phyloP scores from a whole-genome alignment of 2,113 vertebrate species.

The Mustela nigripes region DNA sequence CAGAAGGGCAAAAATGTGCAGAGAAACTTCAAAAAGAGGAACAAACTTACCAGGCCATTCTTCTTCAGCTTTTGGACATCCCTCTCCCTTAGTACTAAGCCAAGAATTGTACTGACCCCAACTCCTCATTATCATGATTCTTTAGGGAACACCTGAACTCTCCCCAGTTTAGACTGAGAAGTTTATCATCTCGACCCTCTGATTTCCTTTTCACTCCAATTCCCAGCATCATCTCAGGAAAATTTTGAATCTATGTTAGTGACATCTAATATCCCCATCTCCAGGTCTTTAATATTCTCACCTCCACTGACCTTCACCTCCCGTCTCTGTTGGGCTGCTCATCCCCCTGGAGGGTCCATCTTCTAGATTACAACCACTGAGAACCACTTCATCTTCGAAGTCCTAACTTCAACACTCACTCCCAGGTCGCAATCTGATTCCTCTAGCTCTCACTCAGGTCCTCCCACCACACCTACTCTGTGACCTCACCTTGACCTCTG shows the following conservation, averaged over 20 bases:
- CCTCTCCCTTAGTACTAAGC: background rate
- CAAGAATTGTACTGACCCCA: background rate
- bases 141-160: background rate
- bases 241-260: background rate
- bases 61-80: background rate
- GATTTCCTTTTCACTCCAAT: background rate
- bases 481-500: background rate
- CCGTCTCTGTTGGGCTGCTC: background rate
- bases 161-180: background rate
- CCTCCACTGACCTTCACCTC: background rate
- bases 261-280: background rate
- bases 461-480: background rate
- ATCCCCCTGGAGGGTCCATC: background rate
- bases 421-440: background rate
- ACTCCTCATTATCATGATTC: background rate
- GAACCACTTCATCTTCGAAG: background rate
- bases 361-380: background rate
- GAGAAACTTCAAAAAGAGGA: background rate
- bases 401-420: background rate
- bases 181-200: background rate
- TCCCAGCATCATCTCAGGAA: background rate
- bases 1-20: background rate
- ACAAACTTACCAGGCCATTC: background rate
- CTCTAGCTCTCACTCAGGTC: background rate
- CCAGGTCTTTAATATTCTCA: background rate